These are phyloP conservation scores for Parauchenoglanis ngamensis DNA, from an alignment of 2,797 vertebrate species.

Conservation along the genomic window DNA sequence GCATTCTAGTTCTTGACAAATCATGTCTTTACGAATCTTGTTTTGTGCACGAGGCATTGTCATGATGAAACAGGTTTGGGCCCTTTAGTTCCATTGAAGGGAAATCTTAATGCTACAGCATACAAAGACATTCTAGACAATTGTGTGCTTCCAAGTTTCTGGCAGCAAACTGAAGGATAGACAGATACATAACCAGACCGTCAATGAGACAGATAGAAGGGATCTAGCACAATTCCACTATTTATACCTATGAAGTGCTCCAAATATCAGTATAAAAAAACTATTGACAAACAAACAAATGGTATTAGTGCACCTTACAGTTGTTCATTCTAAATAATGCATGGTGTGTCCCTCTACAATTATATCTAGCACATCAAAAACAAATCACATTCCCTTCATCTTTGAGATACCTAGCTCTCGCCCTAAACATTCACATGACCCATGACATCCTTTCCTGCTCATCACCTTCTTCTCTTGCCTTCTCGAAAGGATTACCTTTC, in stretches of 20 bases:
- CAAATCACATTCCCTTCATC: not conserved
- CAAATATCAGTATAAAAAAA: not conserved
- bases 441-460: constrained; percentile 7
- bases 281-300: not conserved
- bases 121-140: too few species aligned
- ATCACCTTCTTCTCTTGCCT: constrained; percentile 20
- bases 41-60: too few species aligned
- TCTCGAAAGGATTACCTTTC: constrained; percentile 25
- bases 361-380: not conserved
- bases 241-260: not conserved
- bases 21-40: not conserved
- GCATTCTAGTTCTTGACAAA: not conserved
- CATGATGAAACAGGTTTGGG: too few species aligned
- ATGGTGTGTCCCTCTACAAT: not conserved
- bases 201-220: not conserved
- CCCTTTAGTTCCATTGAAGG: too few species aligned
- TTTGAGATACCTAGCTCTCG: not conserved
- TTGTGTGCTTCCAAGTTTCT: too few species aligned
- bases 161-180: not conserved
- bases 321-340: not conserved
- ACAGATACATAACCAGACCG: not conserved
- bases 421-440: not conserved
- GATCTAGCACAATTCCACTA: not conserved
- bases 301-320: too few species aligned
- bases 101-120: too few species aligned